Conservation (phyloP, 2,888 invertebrate genomes). For the Dyspetes luteomarginatus region DNA sequence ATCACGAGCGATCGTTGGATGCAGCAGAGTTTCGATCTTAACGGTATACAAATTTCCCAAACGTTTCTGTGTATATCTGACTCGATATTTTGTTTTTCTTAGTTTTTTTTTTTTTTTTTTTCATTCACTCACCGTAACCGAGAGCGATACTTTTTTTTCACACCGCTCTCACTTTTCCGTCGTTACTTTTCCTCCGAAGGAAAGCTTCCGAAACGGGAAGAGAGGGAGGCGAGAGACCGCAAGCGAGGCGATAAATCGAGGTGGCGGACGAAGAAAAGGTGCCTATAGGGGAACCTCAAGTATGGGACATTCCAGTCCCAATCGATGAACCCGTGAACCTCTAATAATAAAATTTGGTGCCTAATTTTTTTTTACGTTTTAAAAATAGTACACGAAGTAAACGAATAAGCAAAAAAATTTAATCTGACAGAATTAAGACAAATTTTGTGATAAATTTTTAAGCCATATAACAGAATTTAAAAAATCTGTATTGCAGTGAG, state of each 20-base stretch:
- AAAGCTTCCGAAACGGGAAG: slow-evolving; percentile 60
- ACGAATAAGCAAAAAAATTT: too few relatives aligned
- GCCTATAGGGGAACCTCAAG: slow-evolving; percentile 14
- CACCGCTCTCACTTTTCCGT: slow-evolving; percentile 42
- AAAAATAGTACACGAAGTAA: too few relatives aligned
- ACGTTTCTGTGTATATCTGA: not conserved
- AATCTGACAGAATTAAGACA: too few relatives aligned
- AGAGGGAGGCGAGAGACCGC: slow-evolving; percentile 55
- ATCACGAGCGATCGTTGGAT: slow-evolving; percentile 38
- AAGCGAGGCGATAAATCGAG: slow-evolving; percentile 70
- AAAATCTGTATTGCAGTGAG: too few relatives aligned
- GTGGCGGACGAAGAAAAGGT: slow-evolving; percentile 59
- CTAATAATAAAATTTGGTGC: too few relatives aligned
- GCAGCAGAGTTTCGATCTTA: slow-evolving; percentile 21
- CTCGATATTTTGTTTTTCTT: not conserved
- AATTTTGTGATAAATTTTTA: too few relatives aligned
- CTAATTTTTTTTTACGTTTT: too few relatives aligned
- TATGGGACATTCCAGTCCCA: too few relatives aligned
- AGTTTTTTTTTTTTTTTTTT: slow-evolving; percentile 1
- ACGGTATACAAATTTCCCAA: slow-evolving; percentile 42
- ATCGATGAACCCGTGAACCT: too few relatives aligned
- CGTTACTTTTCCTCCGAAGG: slow-evolving; percentile 53
- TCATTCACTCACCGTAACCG: slow-evolving; percentile 5
- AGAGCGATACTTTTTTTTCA: slow-evolving; percentile 32
- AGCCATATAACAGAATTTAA: too few relatives aligned